Evolutionary conservation across 2,888 invertebrate genomes (phyloP), one percentile per base, ranked within the genome.

Genomic region (Stenodera caucasica): DNA sequence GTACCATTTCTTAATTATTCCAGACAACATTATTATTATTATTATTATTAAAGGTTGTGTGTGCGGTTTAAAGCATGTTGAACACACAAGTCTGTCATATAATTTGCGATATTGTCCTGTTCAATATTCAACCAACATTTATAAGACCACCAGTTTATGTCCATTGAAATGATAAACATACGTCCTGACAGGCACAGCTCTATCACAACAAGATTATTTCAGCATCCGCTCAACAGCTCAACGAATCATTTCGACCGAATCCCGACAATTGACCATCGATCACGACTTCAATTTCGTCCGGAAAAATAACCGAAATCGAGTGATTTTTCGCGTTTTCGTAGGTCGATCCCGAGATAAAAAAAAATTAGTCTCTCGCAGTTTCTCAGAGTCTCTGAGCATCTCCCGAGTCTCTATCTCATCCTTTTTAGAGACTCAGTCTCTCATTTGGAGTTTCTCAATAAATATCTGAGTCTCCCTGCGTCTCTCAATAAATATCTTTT

Each of bases 41-140:
- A n/a, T n/a, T n/a, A n/a, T n/a, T n/a, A n/a, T n/a, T n/a, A n/a
- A 45, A 21, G 45, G 15, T 45, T 45, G 45, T 45, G 8, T 11
- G 21, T 18, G 18, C 12, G 18, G 18, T 45, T 45, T 9, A 11
- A 7, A 1, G 9, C 11, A 2, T 45, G 55, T 50, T 56, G 53
- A 50, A 53, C 35, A 49, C 45, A 35, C 53, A 26, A 49, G 30
- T 26, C 56, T 54, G 57, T 54, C 59, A 60, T 57, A 57, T 63
- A 57, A 51, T 53, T 40, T 55, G 63, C 57, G 51, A 53, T 56
- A 57, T 54, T 57, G 63, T 63, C 63, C 63, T 63, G 49, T 63
- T 63, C 63, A 59, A 63, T 63, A 63, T 63, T 63, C 63, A 8
- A 60, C 54, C 59, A 54, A 60, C 59, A 60, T 63, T 60, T 63